Percentiles rank a stretch among this genome's conserved stretches.
These are phyloP conservation scores for Drosophila biarmipes DNA, from an alignment of 1,140 invertebrate species.

Conservation along the genomic window DNA sequence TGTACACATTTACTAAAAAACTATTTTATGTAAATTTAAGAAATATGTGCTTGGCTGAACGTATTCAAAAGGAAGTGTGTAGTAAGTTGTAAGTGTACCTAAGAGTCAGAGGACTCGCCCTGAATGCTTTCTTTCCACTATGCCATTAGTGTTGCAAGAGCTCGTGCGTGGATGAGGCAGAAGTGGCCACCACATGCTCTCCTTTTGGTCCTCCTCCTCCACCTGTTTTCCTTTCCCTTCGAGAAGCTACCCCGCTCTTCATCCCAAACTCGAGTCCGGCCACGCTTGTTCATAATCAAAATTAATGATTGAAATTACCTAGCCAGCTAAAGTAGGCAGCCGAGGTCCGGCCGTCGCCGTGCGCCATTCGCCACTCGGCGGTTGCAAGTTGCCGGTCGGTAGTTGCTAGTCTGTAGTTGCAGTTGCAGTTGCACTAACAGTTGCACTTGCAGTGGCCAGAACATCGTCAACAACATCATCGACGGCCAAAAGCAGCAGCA, in stretches of 20 bases:
- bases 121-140: not conserved
- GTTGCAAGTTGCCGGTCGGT: constrained; percentile 20
- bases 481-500: constrained; percentile 32
- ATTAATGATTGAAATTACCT: constrained; percentile 84
- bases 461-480: constrained; percentile 73
- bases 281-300: constrained; percentile 82
- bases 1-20: no score
- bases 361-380: constrained; percentile 8
- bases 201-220: constrained; percentile 2
- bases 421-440: constrained; percentile 31
- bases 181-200: constrained; percentile 22
- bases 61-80: no score
- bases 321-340: constrained; percentile 75
- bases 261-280: constrained; percentile 37
- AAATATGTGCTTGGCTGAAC: no score
- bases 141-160: constrained; percentile 36
- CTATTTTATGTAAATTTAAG: no score
- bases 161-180: constrained; percentile 62
- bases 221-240: not conserved
- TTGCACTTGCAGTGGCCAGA: constrained; percentile 51
- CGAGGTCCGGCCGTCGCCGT: constrained; percentile 22
- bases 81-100: no score
- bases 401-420: not conserved
- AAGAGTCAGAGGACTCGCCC: not conserved
- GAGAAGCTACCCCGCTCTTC: constrained; percentile 5